These are phyloP conservation scores for Polyploca ridens DNA, from an alignment of 2,888 invertebrate genomes.

Conservation along the genomic window DNA sequence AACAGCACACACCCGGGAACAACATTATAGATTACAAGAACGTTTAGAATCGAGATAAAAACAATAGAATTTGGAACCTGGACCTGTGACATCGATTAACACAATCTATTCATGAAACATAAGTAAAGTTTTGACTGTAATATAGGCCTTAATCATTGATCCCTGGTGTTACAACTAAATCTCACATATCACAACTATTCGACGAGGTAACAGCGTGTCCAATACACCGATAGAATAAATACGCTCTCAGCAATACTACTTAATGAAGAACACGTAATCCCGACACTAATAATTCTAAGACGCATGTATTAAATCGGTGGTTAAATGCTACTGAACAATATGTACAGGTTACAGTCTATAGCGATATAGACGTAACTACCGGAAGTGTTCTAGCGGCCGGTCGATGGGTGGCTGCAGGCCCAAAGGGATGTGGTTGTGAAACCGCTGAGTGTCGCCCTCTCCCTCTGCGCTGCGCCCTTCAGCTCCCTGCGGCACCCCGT, in stretches of 20 bases:
- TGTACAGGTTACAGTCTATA: slow-evolving; percentile 10
- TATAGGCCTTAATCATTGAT: background rate
- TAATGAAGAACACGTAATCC: background rate
- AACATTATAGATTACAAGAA: background rate
- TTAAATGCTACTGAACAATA: slow-evolving; percentile 10
- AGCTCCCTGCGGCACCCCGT: slow-evolving; percentile 67
- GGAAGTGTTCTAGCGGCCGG: slow-evolving; percentile 75
- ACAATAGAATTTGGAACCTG: too few relatives aligned
- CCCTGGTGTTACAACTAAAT: background rate
- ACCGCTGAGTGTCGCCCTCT: slow-evolving; percentile 51
- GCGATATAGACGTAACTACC: slow-evolving; percentile 44
- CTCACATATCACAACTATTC: slow-evolving; percentile 12
- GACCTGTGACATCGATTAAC: background rate
- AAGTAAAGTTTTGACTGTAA: too few relatives aligned
- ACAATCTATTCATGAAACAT: too few relatives aligned
- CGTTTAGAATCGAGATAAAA: too few relatives aligned
- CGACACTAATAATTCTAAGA: too few relatives aligned
- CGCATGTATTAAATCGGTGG: background rate
- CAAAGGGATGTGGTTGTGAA: slow-evolving; percentile 76
- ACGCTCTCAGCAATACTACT: background rate
- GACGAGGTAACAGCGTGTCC: slow-evolving; percentile 21
- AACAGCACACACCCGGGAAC: background rate
- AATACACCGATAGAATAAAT: background rate
- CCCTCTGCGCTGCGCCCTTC: slow-evolving; percentile 69
- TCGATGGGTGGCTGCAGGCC: slow-evolving; percentile 76